Conservation (phyloP, 92 coral and sea anemone genomes). For the Epizoanthus illoricatus region DNA sequence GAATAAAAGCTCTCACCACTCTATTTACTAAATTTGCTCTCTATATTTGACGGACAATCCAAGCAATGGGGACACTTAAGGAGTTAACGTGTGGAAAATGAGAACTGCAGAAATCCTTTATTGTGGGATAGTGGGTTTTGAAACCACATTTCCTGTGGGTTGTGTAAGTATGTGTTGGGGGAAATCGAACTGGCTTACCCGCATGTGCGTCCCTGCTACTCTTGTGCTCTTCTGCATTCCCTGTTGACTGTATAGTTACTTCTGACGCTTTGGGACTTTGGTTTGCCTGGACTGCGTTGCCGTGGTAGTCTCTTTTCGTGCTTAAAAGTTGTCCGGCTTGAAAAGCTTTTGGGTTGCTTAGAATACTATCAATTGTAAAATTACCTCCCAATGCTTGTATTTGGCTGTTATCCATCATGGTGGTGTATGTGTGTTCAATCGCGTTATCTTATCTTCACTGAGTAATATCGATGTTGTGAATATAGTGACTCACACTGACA, state of each 20-base stretch:
- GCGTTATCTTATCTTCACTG: slow-evolving; percentile 28
- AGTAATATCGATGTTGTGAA: neutral
- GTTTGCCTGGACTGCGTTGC: slow-evolving; percentile 12
- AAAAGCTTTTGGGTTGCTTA: slow-evolving; percentile 40
- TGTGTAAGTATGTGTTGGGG: neutral
- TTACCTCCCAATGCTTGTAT: slow-evolving; percentile 46
- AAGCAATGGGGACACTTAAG: slow-evolving; percentile 4
- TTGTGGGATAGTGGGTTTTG: slow-evolving; percentile 17
- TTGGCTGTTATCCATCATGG: slow-evolving; percentile 38
- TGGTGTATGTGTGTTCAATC: neutral
- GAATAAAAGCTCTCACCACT: slow-evolving; percentile 16
- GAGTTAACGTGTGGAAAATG: slow-evolving; percentile 37
- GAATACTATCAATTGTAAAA: slow-evolving; percentile 66
- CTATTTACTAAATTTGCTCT: slow-evolving; percentile 31
- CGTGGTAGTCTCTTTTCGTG: slow-evolving; percentile 30
- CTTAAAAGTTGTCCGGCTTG: slow-evolving; percentile 1
- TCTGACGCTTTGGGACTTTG: slow-evolving; percentile 2
- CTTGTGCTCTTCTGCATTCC: slow-evolving; percentile 1
- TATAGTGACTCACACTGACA: slow-evolving; percentile 5
- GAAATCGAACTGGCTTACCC: slow-evolving; percentile 16
- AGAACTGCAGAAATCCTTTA: neutral
- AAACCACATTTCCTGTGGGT: slow-evolving; percentile 31
- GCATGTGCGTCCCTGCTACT: neutral
- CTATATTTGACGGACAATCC: slow-evolving; percentile 17
- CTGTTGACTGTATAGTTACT: neutral